Percentiles rank a stretch among this genome's conserved stretches.
Conservation (phyloP, 2,888 invertebrate genomes). For the Rotaria socialis region DNA sequence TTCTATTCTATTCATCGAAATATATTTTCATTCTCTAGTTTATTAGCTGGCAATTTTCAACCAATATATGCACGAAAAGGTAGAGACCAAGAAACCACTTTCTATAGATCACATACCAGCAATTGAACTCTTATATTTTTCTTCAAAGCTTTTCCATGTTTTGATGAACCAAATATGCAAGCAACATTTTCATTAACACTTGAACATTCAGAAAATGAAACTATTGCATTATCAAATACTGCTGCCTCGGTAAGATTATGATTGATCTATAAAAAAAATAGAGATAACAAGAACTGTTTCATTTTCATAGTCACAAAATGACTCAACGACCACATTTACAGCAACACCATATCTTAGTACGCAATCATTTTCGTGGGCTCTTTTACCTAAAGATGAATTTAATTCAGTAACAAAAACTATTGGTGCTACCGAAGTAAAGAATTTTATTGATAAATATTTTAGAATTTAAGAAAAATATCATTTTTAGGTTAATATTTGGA, state of each 20-base stretch:
- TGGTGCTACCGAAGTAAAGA: background rate
- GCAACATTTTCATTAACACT: constrained; percentile 77
- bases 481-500: constrained; percentile 36
- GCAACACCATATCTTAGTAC: constrained; percentile 37
- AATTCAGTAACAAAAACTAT: background rate
- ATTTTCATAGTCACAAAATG: background rate
- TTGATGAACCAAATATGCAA: constrained; percentile 82
- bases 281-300: background rate
- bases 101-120: too few species aligned
- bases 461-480: background rate
- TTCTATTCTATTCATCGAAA: background rate
- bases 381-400: constrained; percentile 42
- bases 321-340: constrained; percentile 16
- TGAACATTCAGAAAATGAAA: constrained; percentile 69
- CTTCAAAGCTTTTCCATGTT: constrained; percentile 69
- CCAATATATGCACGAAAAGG: constrained; percentile 44
- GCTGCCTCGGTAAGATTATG: background rate
- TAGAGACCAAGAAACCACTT: background rate
- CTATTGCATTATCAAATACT: constrained; percentile 87
- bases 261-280: background rate
- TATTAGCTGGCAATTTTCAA: constrained; percentile 44
- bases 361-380: constrained; percentile 41
- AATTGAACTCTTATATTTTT: background rate
- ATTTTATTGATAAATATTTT: too few species aligned
- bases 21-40: background rate